Conservation (phyloP, 2,888 invertebrate genomes). For the Mamestra brassicae region DNA sequence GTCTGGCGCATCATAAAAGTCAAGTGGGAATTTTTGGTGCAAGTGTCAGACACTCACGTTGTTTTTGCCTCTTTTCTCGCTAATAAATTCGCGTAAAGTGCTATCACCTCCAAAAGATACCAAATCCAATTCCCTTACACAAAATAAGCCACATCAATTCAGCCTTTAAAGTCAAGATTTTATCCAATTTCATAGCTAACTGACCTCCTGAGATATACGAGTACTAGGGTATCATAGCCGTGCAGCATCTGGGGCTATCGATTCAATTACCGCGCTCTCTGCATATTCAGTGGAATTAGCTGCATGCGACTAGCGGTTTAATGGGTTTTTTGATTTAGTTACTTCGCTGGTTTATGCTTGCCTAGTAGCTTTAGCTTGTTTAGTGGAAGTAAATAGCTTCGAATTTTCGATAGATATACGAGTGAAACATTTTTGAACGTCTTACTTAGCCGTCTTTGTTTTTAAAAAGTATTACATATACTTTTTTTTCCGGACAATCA, state of each 20-base stretch:
- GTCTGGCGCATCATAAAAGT: too few species aligned
- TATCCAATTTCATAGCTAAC: slow-evolving; percentile 21
- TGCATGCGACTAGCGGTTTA: slow-evolving; percentile 38
- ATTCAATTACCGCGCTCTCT: slow-evolving; percentile 57
- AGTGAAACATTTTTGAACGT: not conserved
- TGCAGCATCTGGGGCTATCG: slow-evolving; percentile 54
- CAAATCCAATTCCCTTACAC: not conserved
- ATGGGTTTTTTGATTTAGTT: slow-evolving; percentile 54
- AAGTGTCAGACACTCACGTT: too few species aligned
- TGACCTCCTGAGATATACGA: slow-evolving; percentile 32
- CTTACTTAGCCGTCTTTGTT: too few species aligned
- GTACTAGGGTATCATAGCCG: slow-evolving; percentile 48
- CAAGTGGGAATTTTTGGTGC: too few species aligned
- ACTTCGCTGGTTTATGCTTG: slow-evolving; percentile 32
- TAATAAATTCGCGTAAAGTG: too few species aligned
- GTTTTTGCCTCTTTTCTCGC: too few species aligned
- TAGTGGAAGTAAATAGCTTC: not conserved
- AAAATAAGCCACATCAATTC: not conserved
- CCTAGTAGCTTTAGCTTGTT: slow-evolving; percentile 27
- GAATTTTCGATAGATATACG: not conserved
- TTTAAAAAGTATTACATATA: too few species aligned
- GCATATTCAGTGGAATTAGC: slow-evolving; percentile 57
- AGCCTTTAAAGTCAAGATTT: slow-evolving; percentile 4
- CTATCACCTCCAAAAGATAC: slow-evolving; percentile 4
- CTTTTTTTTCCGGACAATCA: too few species aligned